These are phyloP conservation scores for Porites rus DNA, from an alignment of 92 coral and sea anemone genomes.

Conservation along the genomic window DNA sequence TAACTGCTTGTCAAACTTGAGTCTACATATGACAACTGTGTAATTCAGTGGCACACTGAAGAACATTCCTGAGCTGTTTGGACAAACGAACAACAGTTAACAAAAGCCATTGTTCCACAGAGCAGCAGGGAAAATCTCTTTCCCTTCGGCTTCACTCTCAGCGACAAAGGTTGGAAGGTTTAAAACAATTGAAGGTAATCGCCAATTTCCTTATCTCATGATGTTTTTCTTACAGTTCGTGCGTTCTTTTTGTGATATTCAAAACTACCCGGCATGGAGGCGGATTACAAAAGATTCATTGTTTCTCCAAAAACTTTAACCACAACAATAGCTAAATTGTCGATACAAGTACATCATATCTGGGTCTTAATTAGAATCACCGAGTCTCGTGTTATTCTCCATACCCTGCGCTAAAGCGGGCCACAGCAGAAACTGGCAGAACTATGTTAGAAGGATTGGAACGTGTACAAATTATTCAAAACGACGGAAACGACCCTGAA, in stretches of 20 bases:
- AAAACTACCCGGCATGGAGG: background rate
- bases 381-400: too few relatives aligned
- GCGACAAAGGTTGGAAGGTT: background rate
- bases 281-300: conserved; percentile 9
- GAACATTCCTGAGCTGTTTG: background rate
- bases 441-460: background rate
- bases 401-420: too few relatives aligned
- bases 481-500: background rate
- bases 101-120: conserved; percentile 22
- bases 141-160: background rate
- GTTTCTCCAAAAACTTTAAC: background rate
- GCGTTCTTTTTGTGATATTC: background rate
- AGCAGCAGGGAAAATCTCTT: background rate
- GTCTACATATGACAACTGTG: background rate
- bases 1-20: background rate
- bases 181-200: background rate
- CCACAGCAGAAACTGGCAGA: background rate
- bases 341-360: background rate
- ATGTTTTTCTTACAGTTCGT: background rate
- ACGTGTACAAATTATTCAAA: background rate
- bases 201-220: background rate
- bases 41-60: background rate
- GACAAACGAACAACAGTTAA: too few relatives aligned
- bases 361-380: background rate
- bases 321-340: conserved; percentile 14